Evolutionary conservation across 2,888 invertebrate genomes (phyloP), one percentile per base, ranked within the genome.

Genomic region (Melanargia galathea): DNA sequence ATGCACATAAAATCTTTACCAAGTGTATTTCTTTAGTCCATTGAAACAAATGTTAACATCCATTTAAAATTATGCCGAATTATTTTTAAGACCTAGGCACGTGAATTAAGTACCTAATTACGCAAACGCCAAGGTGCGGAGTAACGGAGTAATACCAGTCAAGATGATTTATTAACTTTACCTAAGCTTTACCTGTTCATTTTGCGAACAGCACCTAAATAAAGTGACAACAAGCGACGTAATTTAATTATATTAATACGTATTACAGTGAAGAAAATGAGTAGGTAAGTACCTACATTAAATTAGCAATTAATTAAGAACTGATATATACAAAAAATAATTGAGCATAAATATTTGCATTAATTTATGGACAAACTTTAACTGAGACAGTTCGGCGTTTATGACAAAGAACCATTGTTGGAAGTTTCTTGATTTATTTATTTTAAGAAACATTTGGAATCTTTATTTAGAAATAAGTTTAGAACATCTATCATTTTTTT

Each of bases 121-220:
- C 30, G 73, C 69, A 59, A 73, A 66, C 74, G 76, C 76, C 73
- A 75, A 84, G 85, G 84, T 84, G 84, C 18, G 18, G 43, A 20
- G 35, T 38, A 2, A 38, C 75, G 73, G 77, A 81, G 83, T 83
- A 88, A 87, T 87, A 89, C 82, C 86, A 83, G 87, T 86, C 89
- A 83, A 79, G 75, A 86, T 90, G 88, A 90, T 90, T 86, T 84
- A 89, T 88, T 81, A 80, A 75, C 77, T 71, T 61, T 72, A 71
- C 78, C 80, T 83, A 33, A 80, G 75, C 77, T 71, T 61, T 72
- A 71, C 78, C 80, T 83, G 51, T 16, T 51, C n/a, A 26, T 26
- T 51, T 33, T 33, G 8, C 51, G 30, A 30, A 5, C 45, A 18
- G 16, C 51, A 48, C 48, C 26, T 10, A 6, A 30, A 7, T 16